phyloP scores from a whole-genome alignment of 2,797 vertebrate species.

The Anolis apletophallus region DNA sequence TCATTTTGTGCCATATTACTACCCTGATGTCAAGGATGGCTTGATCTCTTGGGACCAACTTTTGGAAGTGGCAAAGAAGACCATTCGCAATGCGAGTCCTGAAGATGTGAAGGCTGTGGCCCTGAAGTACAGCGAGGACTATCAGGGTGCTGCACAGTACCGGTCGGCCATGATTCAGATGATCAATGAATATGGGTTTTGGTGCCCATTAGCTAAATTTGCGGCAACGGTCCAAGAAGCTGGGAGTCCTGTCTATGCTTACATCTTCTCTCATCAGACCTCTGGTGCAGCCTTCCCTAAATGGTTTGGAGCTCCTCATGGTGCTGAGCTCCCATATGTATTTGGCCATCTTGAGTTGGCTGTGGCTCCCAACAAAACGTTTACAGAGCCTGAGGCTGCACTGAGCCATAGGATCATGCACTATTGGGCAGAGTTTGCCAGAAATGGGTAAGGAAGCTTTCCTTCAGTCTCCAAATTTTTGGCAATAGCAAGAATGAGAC shows the following conservation, averaged over 20 bases:
- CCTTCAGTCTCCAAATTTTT: too few species aligned
- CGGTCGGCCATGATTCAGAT: conserved; percentile 67
- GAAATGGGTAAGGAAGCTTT: conserved; percentile 74
- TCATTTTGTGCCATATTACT: conserved; percentile 65
- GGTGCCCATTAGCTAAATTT: conserved; percentile 75
- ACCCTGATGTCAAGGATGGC: conserved; percentile 71
- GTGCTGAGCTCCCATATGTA: conserved; percentile 82
- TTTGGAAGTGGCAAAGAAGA: conserved; percentile 54
- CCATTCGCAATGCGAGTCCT: conserved; percentile 47
- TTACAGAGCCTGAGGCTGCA: conserved; percentile 73
- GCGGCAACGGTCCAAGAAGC: conserved; percentile 70
- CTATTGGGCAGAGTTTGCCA: conserved; percentile 82
- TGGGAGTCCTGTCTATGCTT: conserved; percentile 4
- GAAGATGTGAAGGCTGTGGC: conserved; percentile 56
- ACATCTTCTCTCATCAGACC: conserved; percentile 11
- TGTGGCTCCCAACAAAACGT: neutral
- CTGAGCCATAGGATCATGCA: conserved; percentile 81
- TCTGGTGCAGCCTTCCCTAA: conserved; percentile 54
- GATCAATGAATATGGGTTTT: conserved; percentile 69
- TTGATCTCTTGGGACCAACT: conserved; percentile 75
- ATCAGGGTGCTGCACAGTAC: conserved; percentile 65
- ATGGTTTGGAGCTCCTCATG: conserved; percentile 83
- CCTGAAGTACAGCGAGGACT: conserved; percentile 79
- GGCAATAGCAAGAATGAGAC: too few species aligned
- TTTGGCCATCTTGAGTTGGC: conserved; percentile 80